Base-by-base conservation (phyloP, 2,888 invertebrate genomes). In the Cephonodes hylas region DNA sequence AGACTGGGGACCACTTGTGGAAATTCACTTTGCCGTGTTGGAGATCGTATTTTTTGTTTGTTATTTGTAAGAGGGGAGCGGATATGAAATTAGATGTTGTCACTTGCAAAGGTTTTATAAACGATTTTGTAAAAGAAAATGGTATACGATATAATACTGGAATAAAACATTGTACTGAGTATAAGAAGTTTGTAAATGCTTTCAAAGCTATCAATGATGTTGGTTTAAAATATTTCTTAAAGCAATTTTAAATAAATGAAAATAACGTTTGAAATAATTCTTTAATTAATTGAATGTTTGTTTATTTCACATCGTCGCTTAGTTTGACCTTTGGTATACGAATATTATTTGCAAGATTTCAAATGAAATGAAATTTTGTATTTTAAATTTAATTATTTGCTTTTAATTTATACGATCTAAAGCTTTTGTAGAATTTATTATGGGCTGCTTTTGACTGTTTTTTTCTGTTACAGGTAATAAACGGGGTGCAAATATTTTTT, bases 31-130 rank as follows among this genome's bases (percentile, higher is more conserved):
- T 71, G 68, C 65, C 66, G 65, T 66, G 46, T 61, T 57, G 53
- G 59, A 65, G 65, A 66, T 64, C 68, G 68, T 67, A 65, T 69
- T 69, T 71, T 69, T 70, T 70, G 68, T 69, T 66, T 67, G 66
- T 69, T 63, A 64, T 63, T 62, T 59, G 65, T 63, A 62, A 61
- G 46, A 58, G 27, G 31, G 20, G 31, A 25, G 38, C 25, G 38
- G 31, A 53, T 42, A 60, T 53, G 53, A 53, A 53, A 53, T 53
- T 53, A 53, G 27, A 18, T 18, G 53, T 53, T 31, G 53, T 53
- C 53, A 53, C 53, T 53, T 53, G 53, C 53, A 53, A 4, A 23
- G 1, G n/a, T 46, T 53, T 53, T 31, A 3, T 53, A 27, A 53
- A 31, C 53, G 53, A 3, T 53, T 53, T 53, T 53, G 27, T 53